phyloP scores from a whole-genome alignment of 2,113 vertebrate genomes.

The Laticauda laticaudata region DNA sequence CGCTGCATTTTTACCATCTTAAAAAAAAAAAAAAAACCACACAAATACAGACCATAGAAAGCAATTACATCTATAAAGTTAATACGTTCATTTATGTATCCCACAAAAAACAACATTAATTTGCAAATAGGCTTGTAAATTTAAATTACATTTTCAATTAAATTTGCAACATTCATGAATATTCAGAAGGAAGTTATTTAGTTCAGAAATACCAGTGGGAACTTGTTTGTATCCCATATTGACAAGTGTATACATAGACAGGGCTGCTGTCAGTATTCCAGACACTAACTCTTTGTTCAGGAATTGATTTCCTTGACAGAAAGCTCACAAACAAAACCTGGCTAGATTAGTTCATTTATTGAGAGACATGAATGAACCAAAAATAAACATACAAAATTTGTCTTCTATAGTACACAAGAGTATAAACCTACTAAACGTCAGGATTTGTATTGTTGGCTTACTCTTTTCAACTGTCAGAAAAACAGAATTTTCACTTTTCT shows the following conservation, averaged over 20 bases:
- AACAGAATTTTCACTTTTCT: not conserved
- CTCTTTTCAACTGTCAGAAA: not conserved
- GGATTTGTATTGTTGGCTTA: not conserved
- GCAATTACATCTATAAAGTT: not conserved
- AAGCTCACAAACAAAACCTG: not conserved
- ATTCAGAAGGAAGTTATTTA: conserved; percentile 35
- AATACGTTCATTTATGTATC: not conserved
- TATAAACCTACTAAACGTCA: not conserved
- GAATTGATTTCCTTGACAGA: not conserved
- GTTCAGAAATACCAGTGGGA: not conserved
- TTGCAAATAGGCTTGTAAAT: conserved; percentile 8
- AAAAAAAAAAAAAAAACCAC: not conserved
- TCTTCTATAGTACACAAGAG: not conserved
- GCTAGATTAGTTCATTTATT: not conserved
- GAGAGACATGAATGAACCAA: not conserved
- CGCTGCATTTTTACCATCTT: conserved; percentile 96
- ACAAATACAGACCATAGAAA: conserved; percentile 22
- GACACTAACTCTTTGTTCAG: not conserved
- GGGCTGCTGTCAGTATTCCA: not conserved
- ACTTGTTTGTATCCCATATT: not conserved
- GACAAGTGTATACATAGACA: not conserved
- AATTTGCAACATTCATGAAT: conserved; percentile 23
- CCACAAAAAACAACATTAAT: not conserved
- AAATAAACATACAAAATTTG: not conserved
- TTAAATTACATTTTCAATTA: conserved; percentile 14